These are phyloP conservation scores for Rhynchonycteris naso DNA, from an alignment of 2,797 vertebrate genomes.

Conservation along the genomic window DNA sequence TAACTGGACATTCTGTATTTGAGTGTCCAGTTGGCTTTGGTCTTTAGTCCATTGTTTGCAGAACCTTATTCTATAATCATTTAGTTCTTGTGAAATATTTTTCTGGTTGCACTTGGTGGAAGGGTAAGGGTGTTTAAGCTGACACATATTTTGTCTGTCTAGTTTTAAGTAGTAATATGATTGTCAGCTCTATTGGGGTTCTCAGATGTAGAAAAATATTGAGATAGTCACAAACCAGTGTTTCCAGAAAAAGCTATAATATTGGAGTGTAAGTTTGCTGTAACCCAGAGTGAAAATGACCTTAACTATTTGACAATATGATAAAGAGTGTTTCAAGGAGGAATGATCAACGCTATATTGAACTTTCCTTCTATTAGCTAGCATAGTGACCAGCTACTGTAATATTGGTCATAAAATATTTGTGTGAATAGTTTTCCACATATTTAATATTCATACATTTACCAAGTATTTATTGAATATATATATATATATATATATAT, in stretches of 20 bases:
- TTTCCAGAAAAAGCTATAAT: not conserved
- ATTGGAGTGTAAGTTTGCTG: not conserved
- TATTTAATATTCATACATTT: not conserved
- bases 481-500: not conserved
- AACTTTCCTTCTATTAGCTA: not conserved
- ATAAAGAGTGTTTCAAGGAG: not conserved
- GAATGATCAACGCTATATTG: not conserved
- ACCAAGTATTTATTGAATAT: not conserved
- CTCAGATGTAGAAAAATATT: not conserved
- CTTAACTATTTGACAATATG: not conserved
- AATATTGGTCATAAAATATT: not conserved
- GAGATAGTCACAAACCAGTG: not conserved
- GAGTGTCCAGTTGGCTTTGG: not conserved
- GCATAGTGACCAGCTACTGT: not conserved
- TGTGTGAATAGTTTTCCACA: not conserved
- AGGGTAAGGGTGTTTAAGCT: not conserved
- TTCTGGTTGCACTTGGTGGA: not conserved
- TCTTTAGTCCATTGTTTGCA: not conserved
- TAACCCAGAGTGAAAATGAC: not conserved
- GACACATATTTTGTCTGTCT: not conserved
- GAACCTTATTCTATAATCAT: not conserved
- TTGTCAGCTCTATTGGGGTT: not conserved
- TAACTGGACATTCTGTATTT: not conserved
- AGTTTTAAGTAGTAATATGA: constrained; percentile 1
- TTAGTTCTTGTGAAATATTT: not conserved